phyloP scores from a whole-genome alignment of 1,140 invertebrate genomes.

The Protaetia brevitarsis region DNA sequence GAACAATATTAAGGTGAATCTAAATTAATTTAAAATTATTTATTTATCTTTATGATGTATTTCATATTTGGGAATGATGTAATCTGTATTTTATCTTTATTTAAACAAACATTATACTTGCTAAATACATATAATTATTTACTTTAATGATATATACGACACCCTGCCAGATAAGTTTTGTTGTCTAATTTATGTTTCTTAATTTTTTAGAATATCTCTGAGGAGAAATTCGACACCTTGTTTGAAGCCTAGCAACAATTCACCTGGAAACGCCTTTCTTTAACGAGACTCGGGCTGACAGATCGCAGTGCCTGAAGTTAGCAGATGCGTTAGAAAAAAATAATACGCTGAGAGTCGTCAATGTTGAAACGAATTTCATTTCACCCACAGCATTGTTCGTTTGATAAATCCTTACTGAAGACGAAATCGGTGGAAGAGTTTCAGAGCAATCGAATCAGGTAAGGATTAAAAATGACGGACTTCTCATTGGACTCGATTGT shows the following conservation, averaged over 20 bases:
- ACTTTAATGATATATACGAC: no score
- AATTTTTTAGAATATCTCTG: conserved; percentile 84
- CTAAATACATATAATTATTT: background rate
- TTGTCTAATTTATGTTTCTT: background rate
- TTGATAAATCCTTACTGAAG: conserved; percentile 82
- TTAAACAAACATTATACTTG: background rate
- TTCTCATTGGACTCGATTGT: no score
- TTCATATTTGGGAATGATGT: background rate
- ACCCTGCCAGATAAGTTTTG: background rate
- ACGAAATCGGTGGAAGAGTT: conserved; percentile 87
- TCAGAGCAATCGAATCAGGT: conserved; percentile 95
- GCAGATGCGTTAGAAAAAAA: conserved; percentile 84
- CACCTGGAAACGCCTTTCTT: conserved; percentile 85
- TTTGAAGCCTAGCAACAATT: conserved; percentile 86
- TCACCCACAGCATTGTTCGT: conserved; percentile 77
- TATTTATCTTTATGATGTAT: background rate
- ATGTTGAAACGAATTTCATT: conserved; percentile 96
- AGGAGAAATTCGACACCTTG: conserved; percentile 89
- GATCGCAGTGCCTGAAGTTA: conserved; percentile 80
- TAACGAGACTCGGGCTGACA: conserved; percentile 90
- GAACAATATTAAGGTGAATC: conserved; percentile 92
- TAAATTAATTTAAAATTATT: no score
- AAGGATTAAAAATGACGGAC: no score
- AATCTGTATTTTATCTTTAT: background rate
- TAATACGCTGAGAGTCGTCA: conserved; percentile 82